A percentile compares a stretch with the other conserved stretches of the same genome.
Conservation (phyloP, 2,797 vertebrate genomes). For the Mareca strepera region DNA sequence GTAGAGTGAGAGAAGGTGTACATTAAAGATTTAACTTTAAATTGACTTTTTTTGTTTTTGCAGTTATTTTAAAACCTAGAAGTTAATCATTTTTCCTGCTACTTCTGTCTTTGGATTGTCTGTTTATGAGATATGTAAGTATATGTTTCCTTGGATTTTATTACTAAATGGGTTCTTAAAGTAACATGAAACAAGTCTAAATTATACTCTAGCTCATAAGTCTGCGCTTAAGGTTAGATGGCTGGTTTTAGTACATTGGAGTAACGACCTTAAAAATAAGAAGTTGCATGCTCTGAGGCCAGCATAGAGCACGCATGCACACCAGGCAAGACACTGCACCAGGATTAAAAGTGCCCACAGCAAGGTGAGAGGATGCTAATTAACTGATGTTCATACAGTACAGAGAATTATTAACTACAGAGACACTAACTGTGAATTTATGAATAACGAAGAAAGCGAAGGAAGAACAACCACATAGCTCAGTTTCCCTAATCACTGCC, state of each 20-base stretch:
- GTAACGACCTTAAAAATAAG: background rate
- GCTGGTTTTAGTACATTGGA: background rate
- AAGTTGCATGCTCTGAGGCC: background rate
- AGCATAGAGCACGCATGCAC: background rate
- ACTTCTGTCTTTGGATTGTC: background rate
- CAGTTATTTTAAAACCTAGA: background rate
- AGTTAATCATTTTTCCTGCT: background rate
- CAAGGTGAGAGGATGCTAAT: background rate
- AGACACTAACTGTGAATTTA: slow-evolving; percentile 38
- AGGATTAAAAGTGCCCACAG: background rate
- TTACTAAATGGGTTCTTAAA: background rate
- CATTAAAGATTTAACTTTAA: background rate
- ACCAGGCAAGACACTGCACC: background rate
- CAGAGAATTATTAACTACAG: slow-evolving; percentile 51
- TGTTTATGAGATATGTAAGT: background rate
- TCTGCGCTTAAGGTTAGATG: background rate
- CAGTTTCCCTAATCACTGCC: slow-evolving; percentile 21
- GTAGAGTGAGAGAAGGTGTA: background rate
- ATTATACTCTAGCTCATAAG: background rate
- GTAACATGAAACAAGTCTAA: background rate
- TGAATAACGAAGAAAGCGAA: slow-evolving; percentile 51
- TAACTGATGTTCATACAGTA: slow-evolving; percentile 7
- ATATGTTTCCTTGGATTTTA: background rate
- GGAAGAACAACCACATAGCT: slow-evolving; percentile 33
- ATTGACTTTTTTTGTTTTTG: background rate